A percentile compares a stretch with the other conserved stretches of the same genome.
These are phyloP conservation scores for Puffinus mauretanicus DNA, from an alignment of 2,113 vertebrate genomes.

Conservation along the genomic window DNA sequence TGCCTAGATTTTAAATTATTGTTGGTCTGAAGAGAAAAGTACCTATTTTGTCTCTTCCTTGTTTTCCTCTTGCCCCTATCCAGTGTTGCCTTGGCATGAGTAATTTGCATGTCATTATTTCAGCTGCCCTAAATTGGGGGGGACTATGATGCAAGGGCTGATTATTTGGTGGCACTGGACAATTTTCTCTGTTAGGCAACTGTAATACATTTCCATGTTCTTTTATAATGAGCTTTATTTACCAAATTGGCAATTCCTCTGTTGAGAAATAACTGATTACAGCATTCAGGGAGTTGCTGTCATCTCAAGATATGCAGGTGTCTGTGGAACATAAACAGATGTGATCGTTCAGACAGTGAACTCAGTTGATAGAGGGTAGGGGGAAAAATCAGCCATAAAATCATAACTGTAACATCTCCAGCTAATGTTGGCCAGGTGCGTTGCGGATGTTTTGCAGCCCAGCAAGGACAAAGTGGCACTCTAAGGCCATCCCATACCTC, in stretches of 20 bases:
- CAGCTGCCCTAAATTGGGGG: constrained; percentile 1
- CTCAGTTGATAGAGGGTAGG: not conserved
- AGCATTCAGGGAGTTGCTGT: constrained; percentile 69
- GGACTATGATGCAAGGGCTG: constrained; percentile 15
- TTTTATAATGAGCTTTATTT: constrained; percentile 75
- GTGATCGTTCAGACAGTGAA: constrained; percentile 62
- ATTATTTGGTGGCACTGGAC: constrained; percentile 40
- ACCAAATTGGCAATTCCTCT: constrained; percentile 76
- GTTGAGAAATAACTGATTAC: constrained; percentile 75
- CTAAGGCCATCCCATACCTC: not conserved
- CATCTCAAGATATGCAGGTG: constrained; percentile 71
- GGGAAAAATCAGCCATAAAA: constrained; percentile 23
- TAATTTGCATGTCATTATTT: constrained; percentile 47
- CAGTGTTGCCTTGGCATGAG: not conserved
- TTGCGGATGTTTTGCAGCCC: not conserved
- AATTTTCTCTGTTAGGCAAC: constrained; percentile 67
- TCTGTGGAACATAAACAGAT: constrained; percentile 71
- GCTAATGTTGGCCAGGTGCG: constrained; percentile 28
- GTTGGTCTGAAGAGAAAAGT: not conserved
- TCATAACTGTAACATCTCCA: constrained; percentile 14
- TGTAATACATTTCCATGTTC: constrained; percentile 63
- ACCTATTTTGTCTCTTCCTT: not conserved
- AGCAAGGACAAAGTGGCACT: not conserved
- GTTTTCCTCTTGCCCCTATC: not conserved
- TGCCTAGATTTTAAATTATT: not conserved